phyloP scores from a whole-genome alignment of 2,888 invertebrate genomes.

The Ophion obscuratus region DNA sequence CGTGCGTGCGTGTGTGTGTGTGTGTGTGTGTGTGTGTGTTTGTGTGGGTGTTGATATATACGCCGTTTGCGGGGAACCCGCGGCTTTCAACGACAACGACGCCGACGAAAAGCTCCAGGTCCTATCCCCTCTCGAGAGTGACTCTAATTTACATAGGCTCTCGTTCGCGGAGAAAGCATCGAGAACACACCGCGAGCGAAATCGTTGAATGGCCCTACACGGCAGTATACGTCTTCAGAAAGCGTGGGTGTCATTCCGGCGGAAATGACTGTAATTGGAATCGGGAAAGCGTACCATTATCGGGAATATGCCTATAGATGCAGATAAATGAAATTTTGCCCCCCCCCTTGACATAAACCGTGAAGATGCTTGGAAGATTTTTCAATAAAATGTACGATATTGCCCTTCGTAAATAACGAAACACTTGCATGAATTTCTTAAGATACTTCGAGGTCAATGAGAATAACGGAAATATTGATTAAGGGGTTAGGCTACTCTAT shows the following conservation, averaged over 20 bases:
- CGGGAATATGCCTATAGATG: slow-evolving; percentile 24
- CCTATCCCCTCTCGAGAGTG: slow-evolving; percentile 64
- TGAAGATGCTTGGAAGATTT: background rate
- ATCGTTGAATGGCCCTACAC: slow-evolving; percentile 60
- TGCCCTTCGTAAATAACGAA: background rate
- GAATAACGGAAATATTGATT: too few species aligned
- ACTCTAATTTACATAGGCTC: slow-evolving; percentile 81
- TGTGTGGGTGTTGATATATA: background rate
- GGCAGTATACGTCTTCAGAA: slow-evolving; percentile 50
- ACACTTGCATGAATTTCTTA: background rate
- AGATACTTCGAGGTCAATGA: background rate
- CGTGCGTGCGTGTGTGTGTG: background rate
- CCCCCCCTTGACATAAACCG: slow-evolving; percentile 25
- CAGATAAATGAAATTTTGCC: slow-evolving; percentile 35
- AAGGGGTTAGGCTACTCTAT: too few species aligned
- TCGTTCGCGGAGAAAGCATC: slow-evolving; percentile 72
- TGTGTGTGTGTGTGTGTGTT: slow-evolving; percentile 13
- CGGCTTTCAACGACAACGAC: slow-evolving; percentile 73
- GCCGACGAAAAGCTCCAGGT: slow-evolving; percentile 37
- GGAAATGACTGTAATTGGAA: slow-evolving; percentile 83
- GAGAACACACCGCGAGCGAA: slow-evolving; percentile 69
- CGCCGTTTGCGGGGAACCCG: slow-evolving; percentile 53
- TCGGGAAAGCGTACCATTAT: slow-evolving; percentile 63
- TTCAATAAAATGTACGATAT: background rate
- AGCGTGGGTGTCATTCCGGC: slow-evolving; percentile 75